Base-by-base conservation (phyloP, 2,797 vertebrate genomes). In the Enteromius thamalakanensis region DNA sequence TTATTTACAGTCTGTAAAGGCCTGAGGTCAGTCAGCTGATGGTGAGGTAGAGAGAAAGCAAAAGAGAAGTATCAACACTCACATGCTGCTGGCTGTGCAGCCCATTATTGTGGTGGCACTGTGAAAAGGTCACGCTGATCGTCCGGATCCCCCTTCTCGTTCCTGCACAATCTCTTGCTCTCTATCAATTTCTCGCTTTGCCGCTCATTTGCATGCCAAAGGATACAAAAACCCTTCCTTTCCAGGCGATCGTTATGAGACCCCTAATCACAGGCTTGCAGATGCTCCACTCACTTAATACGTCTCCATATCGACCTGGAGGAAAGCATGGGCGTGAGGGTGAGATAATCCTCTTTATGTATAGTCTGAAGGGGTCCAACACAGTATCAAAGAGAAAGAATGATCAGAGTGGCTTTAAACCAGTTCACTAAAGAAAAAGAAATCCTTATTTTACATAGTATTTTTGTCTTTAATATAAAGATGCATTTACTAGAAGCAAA, bases 101-200 rank as follows among this genome's bases (percentile, higher is more conserved):
- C 58, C 81, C 60, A 77, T 87, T 86, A 85, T 60, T 64, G 69
- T 62, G 37, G 69, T 32, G 79, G 76, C 83, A 53, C 45, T 80
- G 81, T 84, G 86, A 86, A 90, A 89, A 90, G 88, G 87, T 90
- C 88, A 90, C 26, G 67, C 64, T 87, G 81, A 88, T 89, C 83
- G 75, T 81, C 84, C 76, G 26, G 68, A 80, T 85, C 32, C 62
- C 71, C 78, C 69, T 72, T 74, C 68, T 83, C 64, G 45, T 62
- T 88, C 29, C 60, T 7, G 19, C 29, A 37, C 75, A 79, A 72
- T 79, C 74, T 79, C 71, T 82, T 40, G 21, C 58, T 71, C 65
- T 40, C 32, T 74, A 64, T 64, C 75, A 82, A 55, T 82, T 70
- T 85, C 71, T 82, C 76, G 37, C 68, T 82, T 64, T 65, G 60